A percentile compares a stretch with the other conserved stretches of the same genome.
Conservation (phyloP, 2,113 vertebrate species). For the Tinamus guttatus region DNA sequence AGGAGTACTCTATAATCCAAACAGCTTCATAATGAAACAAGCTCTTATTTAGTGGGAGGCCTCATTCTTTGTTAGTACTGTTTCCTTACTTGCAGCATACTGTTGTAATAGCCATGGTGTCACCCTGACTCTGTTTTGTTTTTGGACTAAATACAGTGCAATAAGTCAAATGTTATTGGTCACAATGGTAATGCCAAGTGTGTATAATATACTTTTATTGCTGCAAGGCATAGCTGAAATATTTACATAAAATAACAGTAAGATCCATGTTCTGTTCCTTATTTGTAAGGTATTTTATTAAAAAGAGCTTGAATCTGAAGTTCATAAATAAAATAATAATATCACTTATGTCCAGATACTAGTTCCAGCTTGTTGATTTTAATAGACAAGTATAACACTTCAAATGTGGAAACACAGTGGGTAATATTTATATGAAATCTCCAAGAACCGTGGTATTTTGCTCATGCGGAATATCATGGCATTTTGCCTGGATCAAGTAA, state of each 20-base stretch:
- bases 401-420: constrained; percentile 87
- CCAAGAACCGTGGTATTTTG: constrained; percentile 80
- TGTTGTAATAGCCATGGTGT: not conserved
- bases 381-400: constrained; percentile 77
- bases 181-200: constrained; percentile 48
- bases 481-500: constrained; percentile 91
- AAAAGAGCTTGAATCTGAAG: constrained; percentile 62
- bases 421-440: constrained; percentile 87
- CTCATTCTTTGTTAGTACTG: constrained; percentile 23
- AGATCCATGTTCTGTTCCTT: constrained; percentile 62
- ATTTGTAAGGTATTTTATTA: constrained; percentile 60
- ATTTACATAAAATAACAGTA: constrained; percentile 62
- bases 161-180: constrained; percentile 67
- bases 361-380: constrained; percentile 81
- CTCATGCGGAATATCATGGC: constrained; percentile 83
- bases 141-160: constrained; percentile 53
- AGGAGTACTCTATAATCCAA: constrained; percentile 39
- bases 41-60: constrained; percentile 42
- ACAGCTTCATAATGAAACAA: constrained; percentile 28
- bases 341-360: constrained; percentile 67
- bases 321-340: constrained; percentile 70
- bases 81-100: not conserved
- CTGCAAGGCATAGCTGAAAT: constrained; percentile 65
- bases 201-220: constrained; percentile 61
- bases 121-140: constrained; percentile 43